Evolutionary conservation across 2,113 vertebrate genomes (phyloP), one percentile per base, ranked within the genome.

Genomic region (Mola mola): DNA sequence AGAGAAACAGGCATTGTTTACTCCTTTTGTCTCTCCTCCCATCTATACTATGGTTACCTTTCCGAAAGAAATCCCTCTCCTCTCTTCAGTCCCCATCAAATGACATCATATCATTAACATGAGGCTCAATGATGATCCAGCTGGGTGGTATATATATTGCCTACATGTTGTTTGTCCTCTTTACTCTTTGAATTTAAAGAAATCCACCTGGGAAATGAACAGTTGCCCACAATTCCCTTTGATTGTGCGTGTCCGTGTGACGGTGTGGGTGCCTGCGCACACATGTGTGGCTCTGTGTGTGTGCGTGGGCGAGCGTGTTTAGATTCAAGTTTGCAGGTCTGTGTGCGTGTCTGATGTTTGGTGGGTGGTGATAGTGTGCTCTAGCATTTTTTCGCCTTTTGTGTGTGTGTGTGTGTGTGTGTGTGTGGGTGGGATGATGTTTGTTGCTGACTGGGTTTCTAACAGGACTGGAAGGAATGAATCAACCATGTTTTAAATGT

Each of bases 401-500:
- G 55, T 42, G 40, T 34, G 36, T 46, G 29, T 6, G 19, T 46
- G 42, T 5, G 28, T 9, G 61, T 34, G 66, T n/a, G 16, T 17
- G 62, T 24, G 55, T 20, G 28, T 64, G 62, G 47, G 68, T 49
- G 75, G 68, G 57, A 28, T 78, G 72, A 88, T 82, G 64, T 75
- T 53, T 76, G 66, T 70, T 73, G 64, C 75, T 53, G 58, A 62
- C 75, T 19, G 34, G 13, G 11, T 72, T 75, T 78, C 42, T 57
- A 66, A 78, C 49, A 41, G 56, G 43, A 38, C 49, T 66, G 65
- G 62, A 72, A 61, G 42, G 78, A 87, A 83, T 70, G 69, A 53
- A 79, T 70, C 79, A 56, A 6, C 43, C 66, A 20, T 36, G 72
- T 69, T 79, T 77, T 55, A 77, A 81, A 74, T 69, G 43, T 75